phyloP scores from a whole-genome alignment of 1,140 invertebrate genomes.

The Leptopilina boulardi region DNA sequence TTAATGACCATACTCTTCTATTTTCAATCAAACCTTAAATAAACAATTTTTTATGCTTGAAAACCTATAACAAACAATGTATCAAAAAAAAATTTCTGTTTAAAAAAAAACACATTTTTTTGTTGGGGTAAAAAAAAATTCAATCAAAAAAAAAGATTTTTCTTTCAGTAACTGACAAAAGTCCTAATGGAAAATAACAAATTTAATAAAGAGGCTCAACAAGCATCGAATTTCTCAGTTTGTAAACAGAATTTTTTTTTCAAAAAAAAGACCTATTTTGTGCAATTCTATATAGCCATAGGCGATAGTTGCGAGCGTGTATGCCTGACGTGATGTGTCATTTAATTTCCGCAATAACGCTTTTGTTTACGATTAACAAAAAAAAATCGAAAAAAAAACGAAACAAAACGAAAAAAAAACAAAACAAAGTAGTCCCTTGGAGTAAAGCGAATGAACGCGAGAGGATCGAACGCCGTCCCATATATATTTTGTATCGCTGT shows the following conservation, averaged over 20 bases:
- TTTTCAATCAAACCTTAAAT: too few species aligned
- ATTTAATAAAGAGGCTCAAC: too few species aligned
- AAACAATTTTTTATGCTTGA: too few species aligned
- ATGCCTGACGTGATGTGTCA: conserved; percentile 57
- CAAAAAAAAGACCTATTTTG: conserved; percentile 20
- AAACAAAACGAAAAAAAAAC: conserved; percentile 53
- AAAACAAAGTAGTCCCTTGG: conserved; percentile 55
- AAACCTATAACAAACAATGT: too few species aligned
- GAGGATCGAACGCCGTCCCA: conserved; percentile 47
- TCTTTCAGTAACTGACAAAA: too few species aligned
- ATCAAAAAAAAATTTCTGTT: too few species aligned
- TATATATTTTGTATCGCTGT: conserved; percentile 33
- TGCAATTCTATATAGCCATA: conserved; percentile 22
- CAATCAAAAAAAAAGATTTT: too few species aligned
- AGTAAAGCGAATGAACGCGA: conserved; percentile 53
- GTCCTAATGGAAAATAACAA: too few species aligned
- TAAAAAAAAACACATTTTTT: too few species aligned
- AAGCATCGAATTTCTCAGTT: background rate
- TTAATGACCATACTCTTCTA: too few species aligned
- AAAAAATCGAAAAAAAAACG: conserved; percentile 46
- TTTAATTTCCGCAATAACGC: conserved; percentile 75
- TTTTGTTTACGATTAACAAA: conserved; percentile 72
- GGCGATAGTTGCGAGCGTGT: conserved; percentile 41
- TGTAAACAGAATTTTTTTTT: background rate
- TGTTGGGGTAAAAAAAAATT: too few species aligned